Evolutionary conservation across 2,888 invertebrate species (phyloP), one percentile per base, ranked within the genome.

Genomic region (Archips xylosteana): DNA sequence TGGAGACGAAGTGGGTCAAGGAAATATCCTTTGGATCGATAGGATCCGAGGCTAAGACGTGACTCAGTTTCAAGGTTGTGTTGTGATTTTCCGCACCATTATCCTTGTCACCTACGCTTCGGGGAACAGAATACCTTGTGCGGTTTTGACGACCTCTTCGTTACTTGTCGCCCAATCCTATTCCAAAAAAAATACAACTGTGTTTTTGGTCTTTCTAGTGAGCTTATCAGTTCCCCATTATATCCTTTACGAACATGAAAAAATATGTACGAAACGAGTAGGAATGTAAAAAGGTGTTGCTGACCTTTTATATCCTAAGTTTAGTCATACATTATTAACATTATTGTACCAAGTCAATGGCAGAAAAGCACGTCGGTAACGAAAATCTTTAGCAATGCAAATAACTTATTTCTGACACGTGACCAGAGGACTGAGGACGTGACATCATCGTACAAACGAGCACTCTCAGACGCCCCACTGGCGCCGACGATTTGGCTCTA

Each of bases 1-100:
- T 64, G 54, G 57, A 75, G 74, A 39, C 71, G 57, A 86, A 85
- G 67, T 83, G 69, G 85, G 89, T 85, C 89, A 89, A 85, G 88
- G 89, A 82, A 79, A 84, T 78, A 76, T 83, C 86, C 85, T 85
- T 74, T 77, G 69, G 65, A 62, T 73, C 68, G 47, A 75, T 78
- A 78, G 75, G 76, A 76, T 61, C 73, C 76, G 71, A 76, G 75
- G 74, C 75, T 74, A 74, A 71, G 71, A 81, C 81, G 78, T 80
- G 81, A 80, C 77, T 76, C 75, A 76, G 51, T 49, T 71, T 62
- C 72, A 76, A 76, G 60, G 71, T 63, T 63, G 68, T 70, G 23
- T 34, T 60, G 57, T 76, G 71, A 77, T 77, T 77, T 77, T 79
- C 75, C 75, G 76, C 45, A 61, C 69, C 71, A 75, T 80, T 83